phyloP scores from a whole-genome alignment of 2,888 invertebrate species.

The Gastracanthus pulcherrimus region DNA sequence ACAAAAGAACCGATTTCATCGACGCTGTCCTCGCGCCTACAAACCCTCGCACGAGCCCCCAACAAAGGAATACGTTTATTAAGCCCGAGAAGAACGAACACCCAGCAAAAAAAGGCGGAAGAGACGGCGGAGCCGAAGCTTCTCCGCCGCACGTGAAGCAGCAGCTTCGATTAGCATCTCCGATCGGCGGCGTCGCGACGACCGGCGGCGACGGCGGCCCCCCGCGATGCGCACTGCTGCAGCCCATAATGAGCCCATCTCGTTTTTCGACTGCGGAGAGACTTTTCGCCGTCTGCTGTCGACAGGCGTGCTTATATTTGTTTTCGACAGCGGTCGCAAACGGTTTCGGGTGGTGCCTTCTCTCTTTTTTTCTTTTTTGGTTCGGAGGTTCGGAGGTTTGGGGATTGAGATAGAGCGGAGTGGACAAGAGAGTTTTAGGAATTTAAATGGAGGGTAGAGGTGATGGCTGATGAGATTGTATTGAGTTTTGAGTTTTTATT shows the following conservation, averaged over 20 bases:
- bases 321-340: neutral
- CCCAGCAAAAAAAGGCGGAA: neutral
- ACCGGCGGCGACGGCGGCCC: slow-evolving; percentile 59
- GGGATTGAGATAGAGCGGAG: neutral
- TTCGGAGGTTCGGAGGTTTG: too few relatives aligned
- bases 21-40: too few relatives aligned
- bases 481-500: neutral
- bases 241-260: slow-evolving; percentile 72
- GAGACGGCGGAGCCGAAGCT: slow-evolving; percentile 2
- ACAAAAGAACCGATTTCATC: too few relatives aligned
- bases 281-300: neutral
- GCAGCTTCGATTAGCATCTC: slow-evolving; percentile 45
- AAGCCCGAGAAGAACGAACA: too few relatives aligned
- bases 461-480: neutral
- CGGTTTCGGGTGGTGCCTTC: too few relatives aligned
- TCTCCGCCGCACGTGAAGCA: neutral
- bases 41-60: neutral
- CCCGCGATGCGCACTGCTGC: slow-evolving; percentile 70
- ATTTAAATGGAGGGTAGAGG: neutral
- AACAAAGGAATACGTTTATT: neutral
- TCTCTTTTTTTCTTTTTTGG: neutral
- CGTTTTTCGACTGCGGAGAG: slow-evolving; percentile 24
- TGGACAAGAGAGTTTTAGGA: neutral
- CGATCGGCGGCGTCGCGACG: slow-evolving; percentile 8
- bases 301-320: neutral